A percentile compares a stretch with the other conserved stretches of the same genome.
phyloP scores from a whole-genome alignment of 2,797 vertebrate species.

The Netta rufina region DNA sequence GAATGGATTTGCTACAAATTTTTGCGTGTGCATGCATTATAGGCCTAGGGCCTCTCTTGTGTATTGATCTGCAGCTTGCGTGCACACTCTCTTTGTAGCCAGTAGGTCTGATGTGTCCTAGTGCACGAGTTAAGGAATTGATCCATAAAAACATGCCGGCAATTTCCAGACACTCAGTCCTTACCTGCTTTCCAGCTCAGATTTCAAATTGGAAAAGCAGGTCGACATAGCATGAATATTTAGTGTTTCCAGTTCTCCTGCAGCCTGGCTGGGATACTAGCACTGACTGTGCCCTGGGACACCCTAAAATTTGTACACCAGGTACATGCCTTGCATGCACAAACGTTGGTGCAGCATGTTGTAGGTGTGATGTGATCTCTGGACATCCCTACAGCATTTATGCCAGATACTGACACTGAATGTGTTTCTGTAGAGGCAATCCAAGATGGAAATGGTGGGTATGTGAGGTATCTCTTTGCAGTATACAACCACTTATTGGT shows the following conservation, averaged over 20 bases:
- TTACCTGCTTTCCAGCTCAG: not conserved
- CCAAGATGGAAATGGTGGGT: not conserved
- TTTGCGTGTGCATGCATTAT: accelerated
- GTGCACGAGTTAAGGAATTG: accelerated
- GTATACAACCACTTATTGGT: accelerated
- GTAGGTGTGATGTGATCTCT: not conserved
- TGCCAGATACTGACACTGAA: accelerated
- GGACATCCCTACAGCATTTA: accelerated
- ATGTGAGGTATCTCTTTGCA: accelerated
- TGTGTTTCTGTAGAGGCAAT: not conserved
- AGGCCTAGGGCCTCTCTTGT: not conserved
- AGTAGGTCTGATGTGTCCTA: not conserved
- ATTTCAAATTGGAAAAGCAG: not conserved
- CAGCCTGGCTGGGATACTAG: not conserved
- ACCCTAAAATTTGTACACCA: not conserved
- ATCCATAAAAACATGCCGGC: not conserved
- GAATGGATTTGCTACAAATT: accelerated
- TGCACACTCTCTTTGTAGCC: not conserved
- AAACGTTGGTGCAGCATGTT: accelerated
- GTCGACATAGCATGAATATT: not conserved
- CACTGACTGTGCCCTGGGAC: not conserved
- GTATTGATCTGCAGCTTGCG: not conserved
- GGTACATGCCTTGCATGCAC: accelerated
- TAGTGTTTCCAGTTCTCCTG: not conserved
- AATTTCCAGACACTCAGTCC: not conserved